phyloP scores from a whole-genome alignment of 2,113 vertebrate species.

The Oryctolagus cuniculus region mOryCun1.1 NC_091436.1:155752001-155752500 shows the following conservation, averaged over 20 bases:
- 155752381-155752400: conserved; percentile 51
- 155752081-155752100: conserved; percentile 76
- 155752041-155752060: background rate
- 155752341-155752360: conserved; percentile 57
- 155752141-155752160: conserved; percentile 77
- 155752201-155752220: conserved; percentile 76
- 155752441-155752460: background rate
- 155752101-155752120: conserved; percentile 73
- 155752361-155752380: conserved; percentile 60
- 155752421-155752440: background rate
- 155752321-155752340: conserved; percentile 42
- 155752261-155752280: background rate
- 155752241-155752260: conserved; percentile 57
- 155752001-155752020: background rate
- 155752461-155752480: conserved; percentile 15
- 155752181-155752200: conserved; percentile 32
- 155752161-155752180: conserved; percentile 61
- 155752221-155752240: conserved; percentile 64
- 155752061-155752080: conserved; percentile 49
- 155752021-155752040: conserved; percentile 32
- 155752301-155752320: conserved; percentile 41
- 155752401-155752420: background rate
- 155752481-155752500: background rate
- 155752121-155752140: conserved; percentile 49
- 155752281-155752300: background rate